Evolutionary conservation across 2,888 invertebrate genomes (phyloP), one percentile per base, ranked within the genome.

Genomic region (Aspidapion aeneum): DNA sequence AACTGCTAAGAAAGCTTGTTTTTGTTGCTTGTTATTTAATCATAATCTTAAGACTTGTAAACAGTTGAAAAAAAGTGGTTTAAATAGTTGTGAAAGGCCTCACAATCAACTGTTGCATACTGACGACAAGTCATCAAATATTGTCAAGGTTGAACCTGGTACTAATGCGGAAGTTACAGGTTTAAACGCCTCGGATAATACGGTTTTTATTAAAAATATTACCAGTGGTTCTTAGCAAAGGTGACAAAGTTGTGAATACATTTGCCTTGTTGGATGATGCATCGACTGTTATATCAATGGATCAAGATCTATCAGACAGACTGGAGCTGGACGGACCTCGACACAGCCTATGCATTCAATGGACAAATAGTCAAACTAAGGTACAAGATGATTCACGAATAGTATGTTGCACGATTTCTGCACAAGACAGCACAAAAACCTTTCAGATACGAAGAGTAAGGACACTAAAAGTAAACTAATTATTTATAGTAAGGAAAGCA

Each of bases 171-270:
- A 35, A 35, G 3, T 35, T 35, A 35, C 5, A 7, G 20, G 62
- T 57, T 54, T 21, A 50, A 61, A 62, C 52, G 55, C 35, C 5
- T 35, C 22, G 7, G 49, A 55, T n/a, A 61, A 22, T 9, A 61
- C 7, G n/a, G n/a, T n/a, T n/a, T n/a, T 21, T 61, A 19, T 50
- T 61, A 49, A 61, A 61, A 57, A 57, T 61, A 17, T 50, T 56
- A 20, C 56, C 56, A 7, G 21, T 56, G 18, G 19, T 56, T 18
- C 9, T 61, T 17, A 7, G 57, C 22, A 22, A 49, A 50, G 57
- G 51, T 49, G 5, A 19, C 18, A 49, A 57, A 51, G 20, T 12
- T 1, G 50, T 61, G 2, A 5, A 61, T 5, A 61, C 61, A 1
- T 61, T 49, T 35, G 35, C 35, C 3, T 35, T 35, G 35, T 35